These are phyloP conservation scores for Amphimedon queenslandica DNA, from an alignment of 37 sponge, comb jelly and placozoan genomes.

Conservation along the genomic window DNA sequence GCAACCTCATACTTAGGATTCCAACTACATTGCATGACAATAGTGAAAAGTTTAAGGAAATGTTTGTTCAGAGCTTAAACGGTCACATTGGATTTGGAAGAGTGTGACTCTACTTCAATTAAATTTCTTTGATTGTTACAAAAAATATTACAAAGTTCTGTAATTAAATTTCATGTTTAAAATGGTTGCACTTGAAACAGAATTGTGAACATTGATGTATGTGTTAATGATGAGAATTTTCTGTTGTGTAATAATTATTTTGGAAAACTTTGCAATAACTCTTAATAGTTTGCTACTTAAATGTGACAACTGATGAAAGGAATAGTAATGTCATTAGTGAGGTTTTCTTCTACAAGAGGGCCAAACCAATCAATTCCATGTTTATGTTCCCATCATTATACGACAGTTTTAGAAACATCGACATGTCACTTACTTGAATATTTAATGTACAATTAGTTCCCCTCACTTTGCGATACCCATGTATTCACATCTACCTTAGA, in stretches of 20 bases:
- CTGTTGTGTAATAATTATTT: background rate
- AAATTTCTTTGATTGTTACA: no score
- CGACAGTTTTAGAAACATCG: background rate
- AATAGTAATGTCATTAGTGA: background rate
- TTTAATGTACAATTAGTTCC: background rate
- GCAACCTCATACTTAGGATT: conserved; percentile 11
- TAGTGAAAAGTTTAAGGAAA: conserved; percentile 7
- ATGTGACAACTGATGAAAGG: background rate
- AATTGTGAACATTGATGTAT: background rate
- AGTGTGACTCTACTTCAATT: background rate
- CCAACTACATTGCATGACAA: conserved; percentile 18
- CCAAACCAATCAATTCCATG: conserved; percentile 28
- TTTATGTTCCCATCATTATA: background rate
- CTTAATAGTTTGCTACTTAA: background rate
- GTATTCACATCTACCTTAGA: conserved; percentile 9
- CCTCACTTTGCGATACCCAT: background rate
- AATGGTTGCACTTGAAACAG: background rate
- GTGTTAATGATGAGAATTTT: background rate
- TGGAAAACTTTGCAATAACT: background rate
- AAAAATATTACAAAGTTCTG: no score
- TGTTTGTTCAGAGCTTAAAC: background rate
- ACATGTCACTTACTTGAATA: background rate
- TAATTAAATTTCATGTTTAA: background rate
- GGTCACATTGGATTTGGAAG: conserved; percentile 9
- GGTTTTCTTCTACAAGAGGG: conserved; percentile 9